These are phyloP conservation scores for Gibbula magus DNA, from an alignment of 2,888 invertebrate genomes.

Conservation along the genomic window DNA sequence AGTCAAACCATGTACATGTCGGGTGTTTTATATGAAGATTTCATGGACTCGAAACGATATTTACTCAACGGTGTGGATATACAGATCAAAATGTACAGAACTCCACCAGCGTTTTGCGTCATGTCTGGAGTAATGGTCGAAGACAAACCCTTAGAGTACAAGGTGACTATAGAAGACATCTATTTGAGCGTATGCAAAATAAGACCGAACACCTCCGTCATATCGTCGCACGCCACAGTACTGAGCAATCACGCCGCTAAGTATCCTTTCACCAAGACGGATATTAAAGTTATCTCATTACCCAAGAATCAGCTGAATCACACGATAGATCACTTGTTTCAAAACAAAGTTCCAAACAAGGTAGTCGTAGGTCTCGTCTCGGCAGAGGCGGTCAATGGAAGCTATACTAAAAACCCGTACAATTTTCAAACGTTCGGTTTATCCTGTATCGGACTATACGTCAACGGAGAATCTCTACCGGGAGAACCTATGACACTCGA, in stretches of 20 bases:
- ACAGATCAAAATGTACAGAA: conserved; percentile 12
- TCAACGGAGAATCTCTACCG: conserved; percentile 24
- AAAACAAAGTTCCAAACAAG: conserved; percentile 5
- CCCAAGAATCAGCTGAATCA: not conserved
- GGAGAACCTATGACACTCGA: conserved; percentile 9
- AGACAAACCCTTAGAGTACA: not conserved
- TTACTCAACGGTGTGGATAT: conserved; percentile 33
- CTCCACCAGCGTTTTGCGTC: conserved; percentile 12
- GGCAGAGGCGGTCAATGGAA: conserved; percentile 17
- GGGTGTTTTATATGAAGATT: conserved; percentile 18
- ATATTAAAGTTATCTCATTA: not conserved
- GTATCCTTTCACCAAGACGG: conserved; percentile 20
- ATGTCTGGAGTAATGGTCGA: not conserved
- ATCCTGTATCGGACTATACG: not conserved
- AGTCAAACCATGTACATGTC: conserved; percentile 29
- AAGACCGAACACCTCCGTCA: conserved; percentile 4
- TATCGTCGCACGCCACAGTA: conserved; percentile 17
- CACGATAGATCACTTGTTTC: not conserved
- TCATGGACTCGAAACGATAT: conserved; percentile 16
- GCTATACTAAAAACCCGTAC: conserved; percentile 25
- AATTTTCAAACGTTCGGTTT: conserved; percentile 21
- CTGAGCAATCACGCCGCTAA: conserved; percentile 9
- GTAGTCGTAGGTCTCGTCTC: conserved; percentile 23
- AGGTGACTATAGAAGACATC: not conserved
- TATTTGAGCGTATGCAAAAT: conserved; percentile 25